These are phyloP conservation scores for Caenorhabditis wallacei DNA, from an alignment of 2,888 invertebrate genomes.

Conservation along the genomic window DNA sequence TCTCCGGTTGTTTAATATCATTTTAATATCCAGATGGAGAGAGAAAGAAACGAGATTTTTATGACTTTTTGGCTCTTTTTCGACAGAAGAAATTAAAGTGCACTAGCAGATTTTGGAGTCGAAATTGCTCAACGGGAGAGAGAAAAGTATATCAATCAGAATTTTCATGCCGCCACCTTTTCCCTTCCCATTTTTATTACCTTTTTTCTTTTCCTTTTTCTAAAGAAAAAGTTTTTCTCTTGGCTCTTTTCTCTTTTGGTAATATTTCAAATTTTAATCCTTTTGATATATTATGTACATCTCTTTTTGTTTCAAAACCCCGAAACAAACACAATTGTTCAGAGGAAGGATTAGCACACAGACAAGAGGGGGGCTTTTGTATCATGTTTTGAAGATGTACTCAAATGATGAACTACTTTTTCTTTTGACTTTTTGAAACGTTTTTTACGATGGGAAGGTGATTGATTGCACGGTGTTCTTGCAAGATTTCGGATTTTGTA, in stretches of 20 bases:
- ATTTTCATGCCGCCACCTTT: not conserved
- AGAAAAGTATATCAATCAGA: constrained; percentile 27
- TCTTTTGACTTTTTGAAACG: not conserved
- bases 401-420: constrained; percentile 30
- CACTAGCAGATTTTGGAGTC: not conserved
- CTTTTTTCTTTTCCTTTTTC: constrained; percentile 1
- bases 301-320: constrained; percentile 23
- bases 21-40: constrained; percentile 35
- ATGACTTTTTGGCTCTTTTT: constrained; percentile 19
- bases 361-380: constrained; percentile 17
- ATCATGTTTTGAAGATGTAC: constrained; percentile 28
- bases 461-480: constrained; percentile 14
- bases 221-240: not conserved
- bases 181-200: constrained; percentile 11
- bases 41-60: constrained; percentile 13
- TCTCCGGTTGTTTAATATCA: constrained; percentile 3
- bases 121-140: no score
- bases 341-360: constrained; percentile 3
- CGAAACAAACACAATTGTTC: not conserved
- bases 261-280: constrained; percentile 48
- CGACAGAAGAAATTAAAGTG: constrained; percentile 37
- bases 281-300: constrained; percentile 56
- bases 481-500: not conserved
- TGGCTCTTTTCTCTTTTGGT: not conserved
- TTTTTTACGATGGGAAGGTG: not conserved